Evolutionary conservation across 2,888 invertebrate genomes (phyloP), one percentile per base, ranked within the genome.

Genomic region (Lasioglossum lativentre): DNA sequence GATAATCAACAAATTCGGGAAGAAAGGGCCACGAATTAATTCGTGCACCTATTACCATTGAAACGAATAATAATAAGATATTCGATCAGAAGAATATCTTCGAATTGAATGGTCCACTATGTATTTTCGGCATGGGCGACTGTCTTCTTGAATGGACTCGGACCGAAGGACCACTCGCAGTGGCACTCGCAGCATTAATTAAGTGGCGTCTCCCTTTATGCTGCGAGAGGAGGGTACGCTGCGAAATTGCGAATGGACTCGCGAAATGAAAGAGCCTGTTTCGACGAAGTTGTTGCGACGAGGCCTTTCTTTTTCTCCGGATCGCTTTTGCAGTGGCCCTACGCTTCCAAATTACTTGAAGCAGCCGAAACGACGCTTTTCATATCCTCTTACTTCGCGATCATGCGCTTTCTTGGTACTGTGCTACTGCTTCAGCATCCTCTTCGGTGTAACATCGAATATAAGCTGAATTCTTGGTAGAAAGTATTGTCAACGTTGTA

Each of bases 131-230:
- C 82, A 81, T 82, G 85, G 80, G 75, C 70, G 80, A 87, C 79
- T 90, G 89, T 90, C 82, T 90, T 90, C 80, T 12, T 91, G 80
- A 90, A 90, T 90, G 76, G 86, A 75, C 73, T 80, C 74, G 80
- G 84, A 80, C 74, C 76, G 79, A 70, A 78, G 88, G 86, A 83
- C 83, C 76, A 38, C 52, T 52, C 56, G 74, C 87, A 91, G 91
- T 90, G 90, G 71, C 87, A 91, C 91, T 89, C 85, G 82, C 77
- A 80, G 87, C 81, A 88, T 90, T 90, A 90, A 90, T 90, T 90
- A 90, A 90, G 91, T 90, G 86, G 84, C 89, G 79, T 86, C 78
- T 89, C 82, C 83, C 86, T 83, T 90, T 45, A 85, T 83, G 80
- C n/a, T 72, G 40, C 63, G 59, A 68, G 59, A 68, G 78, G 72